phyloP scores from a whole-genome alignment of 2,888 invertebrate species.

The Parapristionchus giblindavisi region DNA sequence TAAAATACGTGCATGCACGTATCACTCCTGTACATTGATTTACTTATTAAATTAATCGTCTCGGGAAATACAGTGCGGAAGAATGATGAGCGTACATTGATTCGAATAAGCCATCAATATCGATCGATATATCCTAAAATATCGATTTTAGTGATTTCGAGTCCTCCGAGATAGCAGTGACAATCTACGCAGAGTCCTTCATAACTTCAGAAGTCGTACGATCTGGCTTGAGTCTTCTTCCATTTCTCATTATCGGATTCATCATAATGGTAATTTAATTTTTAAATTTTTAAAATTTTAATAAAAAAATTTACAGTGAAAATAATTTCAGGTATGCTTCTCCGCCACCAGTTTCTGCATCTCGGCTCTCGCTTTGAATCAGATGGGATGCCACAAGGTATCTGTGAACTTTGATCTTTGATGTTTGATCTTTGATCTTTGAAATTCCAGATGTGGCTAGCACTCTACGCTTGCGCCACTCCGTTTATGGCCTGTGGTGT shows the following conservation, averaged over 20 bases:
- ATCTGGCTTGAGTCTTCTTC: slow-evolving; percentile 60
- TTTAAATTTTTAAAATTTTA: background rate
- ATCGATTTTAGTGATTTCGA: slow-evolving; percentile 55
- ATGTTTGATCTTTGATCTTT: background rate
- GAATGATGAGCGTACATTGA: no score
- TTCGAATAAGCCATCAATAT: no score
- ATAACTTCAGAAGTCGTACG: slow-evolving; percentile 64
- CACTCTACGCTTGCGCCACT: slow-evolving; percentile 62
- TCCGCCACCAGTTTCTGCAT: slow-evolving; percentile 61
- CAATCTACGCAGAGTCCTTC: slow-evolving; percentile 62
- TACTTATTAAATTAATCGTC: no score
- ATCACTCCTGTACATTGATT: no score
- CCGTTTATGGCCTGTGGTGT: slow-evolving; percentile 68
- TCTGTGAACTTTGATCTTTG: background rate
- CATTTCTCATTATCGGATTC: slow-evolving; percentile 66
- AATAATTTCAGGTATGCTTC: slow-evolving; percentile 46
- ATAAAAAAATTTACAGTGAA: no score
- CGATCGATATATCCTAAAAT: no score
- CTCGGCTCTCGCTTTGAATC: slow-evolving; percentile 58
- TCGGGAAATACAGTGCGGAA: no score
- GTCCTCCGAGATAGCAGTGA: slow-evolving; percentile 46
- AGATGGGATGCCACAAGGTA: slow-evolving; percentile 61
- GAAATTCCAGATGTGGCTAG: slow-evolving; percentile 57
- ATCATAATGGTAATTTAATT: slow-evolving; percentile 58
- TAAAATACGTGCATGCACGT: no score